Evolutionary conservation across 2,113 vertebrate species (phyloP), one percentile per base, ranked within the genome.

Genomic region (Hippocampus barbouri): DNA sequence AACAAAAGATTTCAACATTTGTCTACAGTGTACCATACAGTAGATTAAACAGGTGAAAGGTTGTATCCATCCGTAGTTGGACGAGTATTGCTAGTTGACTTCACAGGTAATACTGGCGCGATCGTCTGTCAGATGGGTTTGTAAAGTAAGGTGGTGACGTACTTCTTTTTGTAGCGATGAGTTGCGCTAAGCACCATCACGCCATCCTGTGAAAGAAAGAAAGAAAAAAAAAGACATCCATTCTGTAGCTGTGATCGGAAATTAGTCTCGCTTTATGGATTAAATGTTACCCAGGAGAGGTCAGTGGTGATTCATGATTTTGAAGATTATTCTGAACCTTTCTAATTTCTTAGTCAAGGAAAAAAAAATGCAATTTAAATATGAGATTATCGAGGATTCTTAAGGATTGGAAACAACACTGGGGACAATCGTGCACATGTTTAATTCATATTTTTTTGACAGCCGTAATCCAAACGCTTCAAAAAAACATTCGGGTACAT

Each of bases 121-220:
- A 45, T 30, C 59, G 53, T 41, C 59, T 3, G 1, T 93, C 91
- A 93, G 83, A 93, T 93, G 47, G 92, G 92, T 71, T 93, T 93
- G 65, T 93, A 93, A 2, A 93, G 83, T 10, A 98, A 90, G 0
- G 96, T 98, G 74, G 97, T 98, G 83, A 98, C 97, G 0, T 98
- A 98, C 79, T 98, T 98, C 94, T 98, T 98, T 93, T 98, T 98
- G 88, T 97, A 98, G 76, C 97, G 96, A 74, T 98, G 97, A 0
- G 97, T 98, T 3, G 95, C 97, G 23, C 97, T 98, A 59, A 98
- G 96, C 71, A 98, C 97, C 97, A 98, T 98, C 75, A 98, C 96
- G 0, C 97, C 95, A 2, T 98, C 97, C 97, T 98, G 89, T 63
- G 21, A 57, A 7, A 69, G 25, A 73, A 41, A 30, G 30, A 34